phyloP scores from a whole-genome alignment of 2,888 invertebrate species.

The Lepidochrysops patricia region DNA sequence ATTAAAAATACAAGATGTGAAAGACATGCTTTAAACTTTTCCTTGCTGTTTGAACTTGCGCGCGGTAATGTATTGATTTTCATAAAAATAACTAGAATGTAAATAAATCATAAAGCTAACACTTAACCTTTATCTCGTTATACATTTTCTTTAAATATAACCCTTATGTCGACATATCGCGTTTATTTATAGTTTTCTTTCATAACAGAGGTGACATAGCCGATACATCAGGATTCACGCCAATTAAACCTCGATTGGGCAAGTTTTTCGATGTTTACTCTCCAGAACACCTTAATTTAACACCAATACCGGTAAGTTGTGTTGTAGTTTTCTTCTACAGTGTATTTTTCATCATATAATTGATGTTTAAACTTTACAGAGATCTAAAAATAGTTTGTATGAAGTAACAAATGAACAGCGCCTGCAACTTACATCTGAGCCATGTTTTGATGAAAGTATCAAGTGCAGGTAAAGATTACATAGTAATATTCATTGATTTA shows the following conservation, averaged over 20 bases:
- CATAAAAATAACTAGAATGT: conserved; percentile 68
- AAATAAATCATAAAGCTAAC: conserved; percentile 66
- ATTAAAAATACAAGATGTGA: neutral
- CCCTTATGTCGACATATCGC: neutral
- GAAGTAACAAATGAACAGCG: conserved; percentile 40
- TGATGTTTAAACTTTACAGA: conserved; percentile 35
- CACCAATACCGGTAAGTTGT: conserved; percentile 57
- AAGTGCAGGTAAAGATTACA: conserved; percentile 49
- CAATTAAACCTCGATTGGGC: conserved; percentile 55
- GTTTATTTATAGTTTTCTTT: conserved; percentile 10
- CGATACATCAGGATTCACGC: conserved; percentile 43
- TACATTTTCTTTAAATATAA: conserved; percentile 10
- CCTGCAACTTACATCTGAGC: conserved; percentile 46
- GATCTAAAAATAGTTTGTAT: conserved; percentile 33
- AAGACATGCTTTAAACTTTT: conserved; percentile 15
- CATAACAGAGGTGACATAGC: conserved; percentile 24
- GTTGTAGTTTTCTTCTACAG: neutral
- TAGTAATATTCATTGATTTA: neutral
- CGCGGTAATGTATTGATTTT: conserved; percentile 70
- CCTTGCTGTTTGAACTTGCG: conserved; percentile 56
- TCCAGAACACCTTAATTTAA: conserved; percentile 64
- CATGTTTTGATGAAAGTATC: conserved; percentile 38
- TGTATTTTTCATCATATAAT: neutral
- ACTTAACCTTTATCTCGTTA: conserved; percentile 39
- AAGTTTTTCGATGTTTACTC: conserved; percentile 64